Evolutionary conservation across 2,888 invertebrate genomes (phyloP).

Genomic region (Heliconius sara): DNA sequence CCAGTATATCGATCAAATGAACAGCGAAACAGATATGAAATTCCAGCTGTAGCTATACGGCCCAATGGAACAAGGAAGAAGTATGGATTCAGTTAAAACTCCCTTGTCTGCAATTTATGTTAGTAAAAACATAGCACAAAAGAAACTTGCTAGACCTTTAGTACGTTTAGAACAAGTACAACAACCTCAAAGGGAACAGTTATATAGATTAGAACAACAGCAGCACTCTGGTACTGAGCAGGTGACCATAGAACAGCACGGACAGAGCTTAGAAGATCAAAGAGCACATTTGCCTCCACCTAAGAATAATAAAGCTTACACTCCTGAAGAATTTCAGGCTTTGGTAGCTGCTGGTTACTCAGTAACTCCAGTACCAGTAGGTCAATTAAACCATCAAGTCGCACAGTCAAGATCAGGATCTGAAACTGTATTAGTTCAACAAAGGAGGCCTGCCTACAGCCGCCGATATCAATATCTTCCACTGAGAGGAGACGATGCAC

Average conservation of each 20-base stretch:
- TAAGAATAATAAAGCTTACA: slow-evolving; percentile 79
- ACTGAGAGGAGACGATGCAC: slow-evolving; percentile 76
- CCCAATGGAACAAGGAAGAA: slow-evolving; percentile 60
- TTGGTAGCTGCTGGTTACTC: slow-evolving; percentile 79
- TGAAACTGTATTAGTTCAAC: slow-evolving; percentile 59
- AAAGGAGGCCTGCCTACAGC: slow-evolving; percentile 49
- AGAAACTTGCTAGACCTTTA: slow-evolving; percentile 64
- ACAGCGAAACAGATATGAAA: slow-evolving; percentile 68
- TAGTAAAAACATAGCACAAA: slow-evolving; percentile 70
- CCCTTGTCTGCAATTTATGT: slow-evolving; percentile 77
- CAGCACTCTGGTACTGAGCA: slow-evolving; percentile 54
- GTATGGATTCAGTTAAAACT: slow-evolving; percentile 65
- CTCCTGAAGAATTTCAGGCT: slow-evolving; percentile 80
- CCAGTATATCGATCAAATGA: slow-evolving; percentile 70
- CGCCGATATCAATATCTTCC: slow-evolving; percentile 78
- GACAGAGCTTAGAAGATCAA: slow-evolving; percentile 70
- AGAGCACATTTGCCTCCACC: slow-evolving; percentile 78
- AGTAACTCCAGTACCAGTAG: slow-evolving; percentile 79
- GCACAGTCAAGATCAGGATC: slow-evolving; percentile 73
- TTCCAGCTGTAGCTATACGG: slow-evolving; percentile 55
- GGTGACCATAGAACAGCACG: slow-evolving; percentile 63
- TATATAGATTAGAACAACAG: slow-evolving; percentile 53
- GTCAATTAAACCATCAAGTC: slow-evolving; percentile 60
- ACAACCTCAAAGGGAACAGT: slow-evolving; percentile 50
- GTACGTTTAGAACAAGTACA: slow-evolving; percentile 57